phyloP scores from a whole-genome alignment of 2,888 invertebrate species.

The Pammene aurita region DNA sequence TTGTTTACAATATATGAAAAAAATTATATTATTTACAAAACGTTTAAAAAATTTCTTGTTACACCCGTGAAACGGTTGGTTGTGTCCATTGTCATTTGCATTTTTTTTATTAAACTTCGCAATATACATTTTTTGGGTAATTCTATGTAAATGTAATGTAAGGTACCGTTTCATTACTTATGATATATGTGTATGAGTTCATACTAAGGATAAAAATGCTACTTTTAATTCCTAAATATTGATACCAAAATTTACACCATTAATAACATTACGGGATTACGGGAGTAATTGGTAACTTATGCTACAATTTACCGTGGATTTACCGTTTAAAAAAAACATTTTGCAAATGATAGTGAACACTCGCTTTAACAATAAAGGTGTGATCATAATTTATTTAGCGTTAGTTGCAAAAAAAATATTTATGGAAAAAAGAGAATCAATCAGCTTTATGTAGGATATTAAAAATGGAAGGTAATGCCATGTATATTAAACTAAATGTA shows the following conservation, averaged over 20 bases:
- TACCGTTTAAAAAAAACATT: slow-evolving; percentile 2
- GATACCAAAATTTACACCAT: too few species aligned
- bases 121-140: too few species aligned
- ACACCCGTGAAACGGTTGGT: slow-evolving; percentile 36
- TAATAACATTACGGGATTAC: too few species aligned
- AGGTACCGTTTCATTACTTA: too few species aligned
- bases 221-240: too few species aligned
- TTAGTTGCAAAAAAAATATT: slow-evolving; percentile 34
- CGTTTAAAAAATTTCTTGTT: not conserved
- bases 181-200: too few species aligned
- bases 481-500: slow-evolving; percentile 35
- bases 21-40: not conserved
- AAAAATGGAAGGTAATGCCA: slow-evolving; percentile 37
- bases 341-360: slow-evolving; percentile 13
- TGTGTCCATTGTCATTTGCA: not conserved
- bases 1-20: not conserved
- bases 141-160: too few species aligned
- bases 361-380: slow-evolving; percentile 1
- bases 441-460: slow-evolving; percentile 42
- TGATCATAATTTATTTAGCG: slow-evolving; percentile 24
- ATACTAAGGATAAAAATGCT: too few species aligned
- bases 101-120: too few species aligned
- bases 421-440: slow-evolving; percentile 40
- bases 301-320: too few species aligned
- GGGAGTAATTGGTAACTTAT: too few species aligned